Evolutionary conservation across 2,113 vertebrate genomes (phyloP), one percentile per base, ranked within the genome.

Genomic region (Tautogolabrus adspersus): DNA sequence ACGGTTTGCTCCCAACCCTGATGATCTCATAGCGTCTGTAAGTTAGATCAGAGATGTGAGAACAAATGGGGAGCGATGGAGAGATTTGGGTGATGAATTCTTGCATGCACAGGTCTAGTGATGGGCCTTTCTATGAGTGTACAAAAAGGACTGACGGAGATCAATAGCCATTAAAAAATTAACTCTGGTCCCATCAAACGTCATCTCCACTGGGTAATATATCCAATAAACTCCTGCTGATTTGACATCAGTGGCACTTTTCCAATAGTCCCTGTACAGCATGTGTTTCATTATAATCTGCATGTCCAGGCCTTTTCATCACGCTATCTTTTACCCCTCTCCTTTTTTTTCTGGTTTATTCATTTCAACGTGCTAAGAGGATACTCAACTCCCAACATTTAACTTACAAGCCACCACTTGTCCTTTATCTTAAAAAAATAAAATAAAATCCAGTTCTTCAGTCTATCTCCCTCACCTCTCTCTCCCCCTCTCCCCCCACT

Each of bases 111-210:
- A 40, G 8, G 26, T 65, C 46, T 10, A 8, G 6, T 7, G 18
- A 56, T 22, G 21, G 38, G 16, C 5, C 3, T 3, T 51, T 54
- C 16, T 70, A n/a, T 26, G 65, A 34, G 30, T 42, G 23, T 21
- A 18, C 18, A 44, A 38, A 34, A 18, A 46, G 34, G 49, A 72
- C 0, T 61, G 40, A 47, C 46, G 30, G 21, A 40, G 62, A 62
- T 83, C 68, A 59, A 85, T 72, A 54, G 2, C 34, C 40, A 68
- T 80, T 81, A 65, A 72, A 75, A 64, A 10, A 84, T 38, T 8
- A 84, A 71, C 23, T n/a, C 54, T 46, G 40, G 10, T 49, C 21
- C 37, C 18, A 21, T 77, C 42, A 47, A 10, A 22, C 26, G 75
- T 83, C 34, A 40, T 6, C 72, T 76, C 34, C 5, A 42, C 76